Evolutionary conservation across 1,140 invertebrate species (phyloP), one percentile per base, ranked within the genome.

Genomic region (Schlechtendalia chinensis): DNA sequence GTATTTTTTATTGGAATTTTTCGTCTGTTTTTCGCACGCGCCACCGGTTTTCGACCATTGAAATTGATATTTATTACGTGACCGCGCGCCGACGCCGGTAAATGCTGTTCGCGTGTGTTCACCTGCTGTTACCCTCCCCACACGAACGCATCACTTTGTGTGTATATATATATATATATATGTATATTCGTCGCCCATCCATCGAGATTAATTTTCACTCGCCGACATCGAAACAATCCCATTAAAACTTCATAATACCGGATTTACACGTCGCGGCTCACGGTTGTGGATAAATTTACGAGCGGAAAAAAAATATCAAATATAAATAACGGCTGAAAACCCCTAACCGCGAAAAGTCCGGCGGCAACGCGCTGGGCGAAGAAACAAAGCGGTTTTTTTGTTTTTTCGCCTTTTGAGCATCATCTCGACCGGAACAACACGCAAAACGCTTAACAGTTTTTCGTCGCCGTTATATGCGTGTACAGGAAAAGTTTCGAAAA

Each of bases 161-260:
- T n/a, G n/a, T n/a, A n/a, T 22, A 50, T 17, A 71, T 8, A 27
- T 53, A 71, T 19, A 71, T 67, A 12, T 67, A 14, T 10, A 50
- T 71, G 45, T 27, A 16, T 29, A 27, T 16, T 67, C n/a, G 16
- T 53, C 45, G 67, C 8, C 22, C 24, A 27, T 71, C 47, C 47
- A 53, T 47, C 47, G 54, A 77, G 56, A 77, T 77, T 77, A 61
- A 77, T 77, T 77, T 77, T 47, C 74, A 39, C 71, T 56, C n/a
- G 10, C 74, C 22, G n/a, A 24, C 14, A 22, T 19, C 12, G 39
- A 39, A 45, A 77, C 24, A 77, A 32, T 61, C 58, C 74, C 74
- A 77, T 77, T 61, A 61, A 61, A 77, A 77, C 74, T 77, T 77
- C 74, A 77, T 77, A 77, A 59, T 77, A 61, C 74, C 22, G 32